phyloP scores from a whole-genome alignment of 2,797 vertebrate genomes.

The Acanthopagrus latus region DNA sequence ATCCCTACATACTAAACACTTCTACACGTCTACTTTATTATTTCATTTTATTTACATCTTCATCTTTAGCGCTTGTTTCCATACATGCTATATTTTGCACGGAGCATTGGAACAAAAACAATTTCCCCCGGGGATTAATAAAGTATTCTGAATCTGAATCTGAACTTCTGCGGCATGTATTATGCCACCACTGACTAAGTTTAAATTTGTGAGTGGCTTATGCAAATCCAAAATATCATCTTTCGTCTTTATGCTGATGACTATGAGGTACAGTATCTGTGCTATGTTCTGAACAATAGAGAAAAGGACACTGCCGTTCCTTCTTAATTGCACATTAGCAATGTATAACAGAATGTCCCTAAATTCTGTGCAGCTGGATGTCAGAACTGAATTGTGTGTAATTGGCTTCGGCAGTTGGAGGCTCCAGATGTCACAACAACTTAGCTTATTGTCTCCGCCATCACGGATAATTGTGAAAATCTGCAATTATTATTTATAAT shows the following conservation, averaged over 20 bases:
- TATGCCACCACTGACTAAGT: not conserved
- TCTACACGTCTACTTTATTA: no score
- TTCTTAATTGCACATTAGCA: not conserved
- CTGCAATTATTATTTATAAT: conserved; percentile 27
- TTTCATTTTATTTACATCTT: no score
- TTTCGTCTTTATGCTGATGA: not conserved
- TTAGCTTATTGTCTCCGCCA: conserved; percentile 47
- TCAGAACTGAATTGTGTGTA: conserved; percentile 18
- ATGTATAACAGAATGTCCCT: not conserved
- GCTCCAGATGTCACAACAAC: conserved; percentile 38
- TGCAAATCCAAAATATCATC: not conserved
- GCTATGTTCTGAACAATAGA: not conserved
- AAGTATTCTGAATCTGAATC: no score
- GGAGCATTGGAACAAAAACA: no score
- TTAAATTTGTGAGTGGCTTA: not conserved
- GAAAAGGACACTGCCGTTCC: not conserved
- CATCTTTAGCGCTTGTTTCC: no score
- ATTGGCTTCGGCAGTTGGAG: conserved; percentile 24
- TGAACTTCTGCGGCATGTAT: no score
- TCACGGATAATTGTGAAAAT: conserved; percentile 14
- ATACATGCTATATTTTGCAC: no score
- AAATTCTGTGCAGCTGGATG: conserved; percentile 21
- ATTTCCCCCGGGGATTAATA: no score
- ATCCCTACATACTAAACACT: not conserved
- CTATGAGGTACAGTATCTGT: not conserved